These are phyloP conservation scores for Liodrosophila aerea DNA, from an alignment of 2,888 invertebrate genomes.

Conservation along the genomic window DNA sequence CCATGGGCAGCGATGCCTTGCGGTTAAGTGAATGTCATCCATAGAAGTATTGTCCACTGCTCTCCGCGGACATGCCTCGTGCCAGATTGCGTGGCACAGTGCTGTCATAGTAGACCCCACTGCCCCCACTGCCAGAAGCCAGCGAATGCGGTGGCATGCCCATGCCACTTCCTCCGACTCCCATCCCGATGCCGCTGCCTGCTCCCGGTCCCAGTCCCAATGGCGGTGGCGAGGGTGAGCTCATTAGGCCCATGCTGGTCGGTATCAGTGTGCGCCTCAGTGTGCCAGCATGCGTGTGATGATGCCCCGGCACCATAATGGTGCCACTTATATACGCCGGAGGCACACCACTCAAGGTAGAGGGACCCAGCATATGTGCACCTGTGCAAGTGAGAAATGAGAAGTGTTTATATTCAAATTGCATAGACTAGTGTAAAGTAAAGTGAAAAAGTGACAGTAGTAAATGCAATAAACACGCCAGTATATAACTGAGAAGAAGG, in stretches of 20 bases:
- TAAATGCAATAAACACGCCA: too few species aligned
- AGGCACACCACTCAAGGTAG: conserved; percentile 72
- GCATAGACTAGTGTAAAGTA: too few species aligned
- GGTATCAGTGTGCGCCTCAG: conserved; percentile 80
- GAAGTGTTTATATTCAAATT: too few species aligned
- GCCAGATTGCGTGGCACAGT: conserved; percentile 79
- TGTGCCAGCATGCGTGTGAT: conserved; percentile 77
- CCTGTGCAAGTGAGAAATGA: too few species aligned
- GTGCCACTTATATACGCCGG: conserved; percentile 79
- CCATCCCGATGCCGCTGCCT: conserved; percentile 26
- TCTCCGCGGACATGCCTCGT: conserved; percentile 76
- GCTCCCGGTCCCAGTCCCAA: conserved; percentile 40
- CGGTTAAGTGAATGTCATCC: conserved; percentile 82
- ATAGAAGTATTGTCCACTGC: conserved; percentile 78
- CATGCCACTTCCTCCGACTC: conserved; percentile 35
- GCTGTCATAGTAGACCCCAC: conserved; percentile 79
- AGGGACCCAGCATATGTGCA: conserved; percentile 73
- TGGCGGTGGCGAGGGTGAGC: conserved; percentile 59
- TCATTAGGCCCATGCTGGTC: conserved; percentile 78
- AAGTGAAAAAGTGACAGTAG: too few species aligned
- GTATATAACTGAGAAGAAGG: too few species aligned
- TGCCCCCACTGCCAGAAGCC: conserved; percentile 49
- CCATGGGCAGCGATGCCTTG: conserved; percentile 78
- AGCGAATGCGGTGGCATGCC: conserved; percentile 56
- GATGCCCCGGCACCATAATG: conserved; percentile 80